Evolutionary conservation across 1,140 invertebrate species (phyloP), one percentile per base, ranked within the genome.

Genomic region (Idris sp.): DNA sequence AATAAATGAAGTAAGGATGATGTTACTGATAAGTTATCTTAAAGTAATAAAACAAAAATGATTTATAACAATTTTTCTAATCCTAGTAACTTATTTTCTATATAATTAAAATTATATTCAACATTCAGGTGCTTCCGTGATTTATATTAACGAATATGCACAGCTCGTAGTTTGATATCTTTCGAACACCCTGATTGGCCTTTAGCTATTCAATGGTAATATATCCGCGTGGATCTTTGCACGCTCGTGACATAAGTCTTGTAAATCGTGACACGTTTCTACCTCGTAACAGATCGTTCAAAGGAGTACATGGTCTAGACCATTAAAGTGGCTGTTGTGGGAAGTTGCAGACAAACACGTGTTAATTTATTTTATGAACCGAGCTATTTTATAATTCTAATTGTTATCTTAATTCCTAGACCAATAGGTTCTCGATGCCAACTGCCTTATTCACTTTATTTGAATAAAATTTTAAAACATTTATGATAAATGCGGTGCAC

Each of bases 191-290:
- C 58, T 62, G 58, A 75, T 64, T 75, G 64, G 58, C 58, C 51
- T 74, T 75, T 75, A 69, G 58, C 58, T 38, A 75, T 75, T 75
- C 72, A 69, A 75, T 64, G 72, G 58, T 69, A 75, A 75, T 75
- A 74, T 74, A 74, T 74, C 71, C 49, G 62, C 56, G 54, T 4
- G 49, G 62, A 74, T 74, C 71, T 74, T 67, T 61, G 71, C 62
- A 67, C 71, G 71, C 71, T 68, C 71, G 72, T 75, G 58, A 69
- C 64, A 64, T 64, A 75, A 74, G 71, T 68, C 71, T 68, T 68
- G 71, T 51, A 25, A 67, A 74, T 74, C 69, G 69, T 74, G 69
- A 74, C 69, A 40, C 48, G 69, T 65, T 74, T 54, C 69, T 65
- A 48, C 43, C 64, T 74, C 54, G 69, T 65, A 74, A 54, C 69